Evolutionary conservation across 2,797 vertebrate species (phyloP), one percentile per base, ranked within the genome.

Genomic region (Mormyrus proboscirostris): DNA sequence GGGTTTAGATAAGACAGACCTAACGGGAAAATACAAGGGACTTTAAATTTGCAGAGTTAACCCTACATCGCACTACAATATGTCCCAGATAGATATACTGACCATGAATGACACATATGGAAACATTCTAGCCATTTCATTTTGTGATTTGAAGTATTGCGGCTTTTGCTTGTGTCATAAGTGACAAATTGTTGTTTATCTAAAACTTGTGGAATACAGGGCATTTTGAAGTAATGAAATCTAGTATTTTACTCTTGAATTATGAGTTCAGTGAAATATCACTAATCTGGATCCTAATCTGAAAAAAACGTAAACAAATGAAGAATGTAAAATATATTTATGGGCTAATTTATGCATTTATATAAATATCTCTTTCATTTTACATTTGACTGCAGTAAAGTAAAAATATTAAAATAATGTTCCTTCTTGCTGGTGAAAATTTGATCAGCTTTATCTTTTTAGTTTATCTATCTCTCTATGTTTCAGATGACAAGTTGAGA

Each of bases 401-500:
- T 69, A 53, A 86, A 38, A 89, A 51, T n/a, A 62, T 88, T 90
- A 88, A 90, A 90, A 88, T 89, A 88, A 85, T 88, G 65, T 89
- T 47, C 89, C 87, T 87, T 90, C 91, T 89, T 88, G 51, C 38
- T 59, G 59, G 82, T 33, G 25, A 93, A 95, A 95, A 96, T 96
- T 94, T 95, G 93, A 91, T 91, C 93, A 94, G 93, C 22, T 90
- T 92, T 88, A 93, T 88, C 69, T 88, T 12, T 69, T 88, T 88
- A 6, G 22, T 10, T 8, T 25, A 25, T 25, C 8, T 62, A 9
- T 25, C 2, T 62, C 88, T 90, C 92, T 93, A 92, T 95, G 93
- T 44, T 92, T 93, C 94, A 94, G 93, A 93, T 96, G 96, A 97
- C 96, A 96, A 95, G 93, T 91, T 95, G 94, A 95, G 95, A 96